Evolutionary conservation across 2,113 vertebrate species (phyloP), one percentile per base, ranked within the genome.

Genomic region (Podiceps cristatus): DNA sequence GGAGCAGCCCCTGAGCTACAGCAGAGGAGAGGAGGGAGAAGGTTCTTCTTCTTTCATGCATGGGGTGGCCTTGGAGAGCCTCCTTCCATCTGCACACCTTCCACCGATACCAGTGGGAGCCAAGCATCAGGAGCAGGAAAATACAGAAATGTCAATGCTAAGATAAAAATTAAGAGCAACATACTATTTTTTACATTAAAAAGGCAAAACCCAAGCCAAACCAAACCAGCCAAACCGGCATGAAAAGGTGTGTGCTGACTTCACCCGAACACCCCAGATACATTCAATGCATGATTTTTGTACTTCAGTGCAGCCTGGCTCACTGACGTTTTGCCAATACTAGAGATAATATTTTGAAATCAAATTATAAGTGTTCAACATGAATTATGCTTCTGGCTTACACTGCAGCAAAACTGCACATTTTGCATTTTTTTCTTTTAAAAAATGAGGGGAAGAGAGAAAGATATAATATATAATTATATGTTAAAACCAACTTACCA

Each of bases 331-430:
- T 71, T 85, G 59, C 67, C 79, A 90, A 66, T 77, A 68, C 31
- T 42, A 92, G 67, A 86, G 58, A 88, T 56, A 96, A 94, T 95
- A n/a, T 85, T 90, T 90, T 83, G 35, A 92, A 96, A 97, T 96
- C 82, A 90, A 79, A 95, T 96, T 92, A 82, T 27, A 16, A 53
- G 33, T 75, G 12, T 76, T 22, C 77, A 67, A 68, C 56, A 84
- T 83, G 64, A 87, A 92, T 95, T 93, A 93, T 58, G 58, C 31
- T 92, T 89, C 80, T 77, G 45, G 67, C 91, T 96, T 87, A 85
- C 77, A 45, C 6, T 86, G 89, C 63, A 92, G 40, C 35, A 89
- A 91, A 97, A 75, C 29, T 74, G 88, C 82, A 69, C 44, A 74
- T 92, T 95, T 88, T 90, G 90, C 82, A 13, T 84, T 53, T 82